Evolutionary conservation across 2,113 vertebrate genomes (phyloP).

Genomic region (Salvelinus sp.): DNA sequence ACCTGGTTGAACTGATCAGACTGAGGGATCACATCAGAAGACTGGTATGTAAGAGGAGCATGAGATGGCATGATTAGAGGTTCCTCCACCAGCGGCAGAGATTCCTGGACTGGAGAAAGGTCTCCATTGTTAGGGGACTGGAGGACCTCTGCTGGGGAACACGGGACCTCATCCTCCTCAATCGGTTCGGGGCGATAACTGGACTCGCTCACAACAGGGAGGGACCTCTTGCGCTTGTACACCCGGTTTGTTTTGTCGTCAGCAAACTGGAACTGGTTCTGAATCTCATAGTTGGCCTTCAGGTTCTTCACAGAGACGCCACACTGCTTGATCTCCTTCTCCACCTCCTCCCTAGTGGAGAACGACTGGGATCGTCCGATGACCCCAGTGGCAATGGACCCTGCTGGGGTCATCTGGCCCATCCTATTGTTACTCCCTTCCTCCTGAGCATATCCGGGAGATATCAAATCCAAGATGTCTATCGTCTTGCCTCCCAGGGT

Average conservation of each 20-base stretch:
- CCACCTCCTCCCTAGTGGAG: conserved; percentile 86
- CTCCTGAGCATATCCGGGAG: conserved; percentile 54
- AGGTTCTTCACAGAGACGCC: conserved; percentile 92
- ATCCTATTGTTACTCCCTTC: conserved; percentile 47
- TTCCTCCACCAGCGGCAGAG: conserved; percentile 62
- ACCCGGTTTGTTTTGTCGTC: conserved; percentile 56
- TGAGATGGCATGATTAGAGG: conserved; percentile 58
- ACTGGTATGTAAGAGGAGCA: conserved; percentile 55
- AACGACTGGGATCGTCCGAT: conserved; percentile 87
- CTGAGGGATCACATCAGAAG: conserved; percentile 51
- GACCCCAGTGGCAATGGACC: conserved; percentile 44
- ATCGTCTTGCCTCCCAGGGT: conserved; percentile 78
- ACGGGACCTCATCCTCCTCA: conserved; percentile 74
- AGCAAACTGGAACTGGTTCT: conserved; percentile 52
- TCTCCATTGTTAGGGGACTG: conserved; percentile 37
- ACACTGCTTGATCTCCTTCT: conserved; percentile 88
- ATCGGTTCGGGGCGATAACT: conserved; percentile 70
- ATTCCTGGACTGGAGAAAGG: conserved; percentile 44
- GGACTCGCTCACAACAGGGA: conserved; percentile 66
- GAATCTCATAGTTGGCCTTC: conserved; percentile 88
- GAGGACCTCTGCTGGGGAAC: conserved; percentile 32
- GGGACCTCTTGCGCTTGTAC: conserved; percentile 78
- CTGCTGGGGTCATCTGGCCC: conserved; percentile 39
- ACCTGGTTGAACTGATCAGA: conserved; percentile 58
- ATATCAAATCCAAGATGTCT: conserved; percentile 76